These are phyloP conservation scores for Falco peregrinus DNA, from an alignment of 2,797 vertebrate genomes.

Conservation along the genomic window DNA sequence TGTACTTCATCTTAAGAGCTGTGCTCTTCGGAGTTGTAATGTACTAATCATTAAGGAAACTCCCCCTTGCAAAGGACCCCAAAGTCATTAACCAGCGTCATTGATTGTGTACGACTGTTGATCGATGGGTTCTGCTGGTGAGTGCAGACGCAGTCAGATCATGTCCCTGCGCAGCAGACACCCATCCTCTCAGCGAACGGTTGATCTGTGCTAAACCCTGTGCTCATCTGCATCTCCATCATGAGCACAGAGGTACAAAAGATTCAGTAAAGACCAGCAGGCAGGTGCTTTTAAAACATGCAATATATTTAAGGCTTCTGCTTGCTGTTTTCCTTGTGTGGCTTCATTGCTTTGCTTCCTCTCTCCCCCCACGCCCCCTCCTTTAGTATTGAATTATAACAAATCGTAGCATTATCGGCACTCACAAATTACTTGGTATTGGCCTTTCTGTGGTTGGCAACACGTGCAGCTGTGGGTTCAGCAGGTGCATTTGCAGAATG, in stretches of 20 bases:
- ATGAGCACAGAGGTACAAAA: fast-evolving
- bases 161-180: not conserved
- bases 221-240: fast-evolving
- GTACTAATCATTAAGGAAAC: not conserved
- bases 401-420: fast-evolving
- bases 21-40: not conserved
- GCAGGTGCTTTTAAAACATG: not conserved
- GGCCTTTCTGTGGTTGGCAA: not conserved
- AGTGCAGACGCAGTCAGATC: not conserved
- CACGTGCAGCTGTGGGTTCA: not conserved
- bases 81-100: slow-evolving; percentile 5
- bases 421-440: not conserved
- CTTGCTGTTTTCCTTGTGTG: not conserved
- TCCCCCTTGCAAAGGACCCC: not conserved
- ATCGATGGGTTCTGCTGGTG: not conserved
- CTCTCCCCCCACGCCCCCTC: no score
- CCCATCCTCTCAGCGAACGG: fast-evolving
- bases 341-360: not conserved
- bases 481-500: not conserved
- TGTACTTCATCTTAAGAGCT: not conserved
- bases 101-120: not conserved
- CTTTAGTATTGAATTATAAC: not conserved
- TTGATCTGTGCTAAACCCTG: not conserved
- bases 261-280: not conserved
- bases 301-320: not conserved